A percentile compares a stretch with the other conserved stretches of the same genome.
Evolutionary conservation across 2,888 invertebrate species (phyloP).

Genomic region (Xylota segnis): DNA sequence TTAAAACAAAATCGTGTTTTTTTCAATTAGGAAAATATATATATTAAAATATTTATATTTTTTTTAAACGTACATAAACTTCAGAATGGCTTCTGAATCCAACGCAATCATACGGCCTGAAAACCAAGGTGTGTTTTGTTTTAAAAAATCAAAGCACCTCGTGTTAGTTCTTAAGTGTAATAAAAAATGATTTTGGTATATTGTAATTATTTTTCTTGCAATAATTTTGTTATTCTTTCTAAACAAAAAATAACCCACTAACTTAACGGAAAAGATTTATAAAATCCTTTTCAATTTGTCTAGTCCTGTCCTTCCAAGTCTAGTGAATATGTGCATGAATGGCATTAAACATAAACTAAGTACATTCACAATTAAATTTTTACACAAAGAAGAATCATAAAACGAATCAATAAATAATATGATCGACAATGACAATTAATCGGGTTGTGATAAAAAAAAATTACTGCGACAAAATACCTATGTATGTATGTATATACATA

Average conservation of each 20-base stretch:
- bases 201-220: not conserved
- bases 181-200: not conserved
- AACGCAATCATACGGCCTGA: slow-evolving; percentile 66
- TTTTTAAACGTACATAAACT: not conserved
- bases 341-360: too few relatives aligned
- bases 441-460: not conserved
- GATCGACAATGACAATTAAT: not conserved
- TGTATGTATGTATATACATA: too few relatives aligned
- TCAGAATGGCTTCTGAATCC: slow-evolving; percentile 75
- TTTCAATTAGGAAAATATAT: not conserved
- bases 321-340: too few relatives aligned
- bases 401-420: too few relatives aligned
- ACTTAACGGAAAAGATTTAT: too few relatives aligned
- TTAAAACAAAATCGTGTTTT: slow-evolving; percentile 36
- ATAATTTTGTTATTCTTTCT: not conserved
- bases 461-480: not conserved
- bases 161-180: not conserved
- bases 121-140: slow-evolving; percentile 68
- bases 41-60: slow-evolving; percentile 18
- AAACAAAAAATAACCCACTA: too few relatives aligned
- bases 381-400: too few relatives aligned
- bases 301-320: too few relatives aligned
- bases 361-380: too few relatives aligned
- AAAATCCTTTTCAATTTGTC: too few relatives aligned
- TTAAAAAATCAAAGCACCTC: not conserved